Evolutionary conservation across 2,797 vertebrate species (phyloP), one percentile per base, ranked within the genome.

Genomic region (Rhinophrynus dorsalis): DNA sequence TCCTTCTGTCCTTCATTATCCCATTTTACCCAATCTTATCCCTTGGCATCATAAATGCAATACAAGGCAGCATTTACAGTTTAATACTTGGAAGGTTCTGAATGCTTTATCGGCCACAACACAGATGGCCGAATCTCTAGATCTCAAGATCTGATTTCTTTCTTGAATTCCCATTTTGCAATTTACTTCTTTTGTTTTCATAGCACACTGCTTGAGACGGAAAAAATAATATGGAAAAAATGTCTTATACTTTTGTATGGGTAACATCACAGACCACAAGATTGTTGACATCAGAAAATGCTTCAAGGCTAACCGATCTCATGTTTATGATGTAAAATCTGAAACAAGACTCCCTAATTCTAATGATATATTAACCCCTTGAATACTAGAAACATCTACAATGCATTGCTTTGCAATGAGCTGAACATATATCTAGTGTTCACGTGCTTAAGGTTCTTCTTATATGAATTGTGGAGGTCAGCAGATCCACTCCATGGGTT

Each of bases 211-310:
- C 45, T 47, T 30, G 13, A 26, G 20, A 61, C 15, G 55, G 38
- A 40, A 40, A n/a, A 6, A n/a, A 40, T n/a, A 15, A 40, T 40
- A 15, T 40, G 38, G 38, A 40, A 40, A 40, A 40, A 6, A 40
- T 40, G 12, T 40, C 15, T 15, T n/a, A 40, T 40, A 13, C 12
- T 40, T 18, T 50, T 52, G 26, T 18, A 54, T 35, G 15, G 58
- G 9, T 44, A 55, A 44, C 24, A 51, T 23, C 18, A 44, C 26
- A 55, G 45, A 23, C 58, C 18, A 29, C 26, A 52, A 37, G 10
- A 69, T 45, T 54, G 37, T 51, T 68, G 47, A 68, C 67, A 68
- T 52, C 56, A 60, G 33, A 21, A n/a, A 69, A 62, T 44, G 48
- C 57, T 68, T 17, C 26, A 42, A 59, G 33, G 47, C 58, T 61